Evolutionary conservation across 2,888 invertebrate genomes (phyloP).

Genomic region (Cepaea hortensis): DNA sequence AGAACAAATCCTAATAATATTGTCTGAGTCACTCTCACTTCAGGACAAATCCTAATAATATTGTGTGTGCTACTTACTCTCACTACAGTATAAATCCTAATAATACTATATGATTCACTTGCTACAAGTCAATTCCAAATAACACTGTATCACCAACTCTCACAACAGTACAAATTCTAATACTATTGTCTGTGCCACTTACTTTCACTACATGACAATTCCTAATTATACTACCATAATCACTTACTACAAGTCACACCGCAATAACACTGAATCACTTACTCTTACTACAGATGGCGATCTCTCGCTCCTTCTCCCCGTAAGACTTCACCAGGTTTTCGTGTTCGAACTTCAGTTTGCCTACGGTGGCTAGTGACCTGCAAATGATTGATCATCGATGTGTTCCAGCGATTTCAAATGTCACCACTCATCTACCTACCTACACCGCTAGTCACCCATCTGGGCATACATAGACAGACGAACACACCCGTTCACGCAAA

Average conservation of each 20-base stretch:
- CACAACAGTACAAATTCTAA: not conserved
- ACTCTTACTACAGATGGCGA: not conserved
- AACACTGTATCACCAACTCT: not conserved
- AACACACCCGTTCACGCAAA: too few species aligned
- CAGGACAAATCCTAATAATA: too few species aligned
- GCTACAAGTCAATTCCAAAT: not conserved
- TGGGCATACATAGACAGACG: too few species aligned
- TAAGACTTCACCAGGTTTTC: not conserved
- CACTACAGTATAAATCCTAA: not conserved
- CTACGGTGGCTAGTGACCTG: not conserved
- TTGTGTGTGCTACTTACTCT: too few species aligned
- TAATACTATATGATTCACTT: not conserved
- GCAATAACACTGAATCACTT: not conserved
- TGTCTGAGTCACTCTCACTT: too few species aligned
- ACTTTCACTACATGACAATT: not conserved
- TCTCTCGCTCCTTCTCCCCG: not conserved
- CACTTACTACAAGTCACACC: not conserved
- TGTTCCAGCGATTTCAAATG: too few species aligned
- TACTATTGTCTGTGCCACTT: not conserved
- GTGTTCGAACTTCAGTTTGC: not conserved
- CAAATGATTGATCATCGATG: not conserved
- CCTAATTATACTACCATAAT: not conserved
- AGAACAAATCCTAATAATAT: too few species aligned
- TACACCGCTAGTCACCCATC: too few species aligned
- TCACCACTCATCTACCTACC: too few species aligned